Base-by-base conservation (phyloP, 2,797 vertebrate species). In the Hyperoplus lanceolatus region DNA sequence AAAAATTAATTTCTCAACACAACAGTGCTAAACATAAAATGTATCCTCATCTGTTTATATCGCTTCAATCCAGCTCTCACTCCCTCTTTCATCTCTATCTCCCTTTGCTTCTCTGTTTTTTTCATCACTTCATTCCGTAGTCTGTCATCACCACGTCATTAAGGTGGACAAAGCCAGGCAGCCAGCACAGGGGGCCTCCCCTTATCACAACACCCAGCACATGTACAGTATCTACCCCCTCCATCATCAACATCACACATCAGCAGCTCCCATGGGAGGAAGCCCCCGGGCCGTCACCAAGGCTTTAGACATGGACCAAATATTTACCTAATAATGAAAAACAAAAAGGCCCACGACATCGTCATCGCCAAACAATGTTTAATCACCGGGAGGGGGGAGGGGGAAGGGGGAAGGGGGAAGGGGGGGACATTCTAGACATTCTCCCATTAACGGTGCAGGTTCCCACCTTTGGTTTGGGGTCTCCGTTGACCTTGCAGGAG, bases 381-480 rank as follows among this genome's bases (percentile, higher is more conserved):
- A 58, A 43, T 70, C n/a, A 68, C 62, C n/a, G 39, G 38, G 4
- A 57, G 46, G 0, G 60, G 51, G 58, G 54, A 29, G 29, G 29
- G 29, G 29, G 3, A 29, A 29, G 29, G 29, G 21, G 21, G 21
- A 21, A 21, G 21, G 21, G 21, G 21, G 21, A 21, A 21, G 21
- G 21, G 29, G 29, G 29, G 29, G 29, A 29, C 3, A 29, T 29
- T 29, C 29, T 29, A 29, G 29, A 69, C 5, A 55, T 51, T 43
- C 9, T 45, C 13, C 71, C 38, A 18, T 43, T 29, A 11, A 55
- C 58, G 10, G 2, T 13, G 73, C 38, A 16, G 50, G 61, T n/a
- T 73, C 94, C 93, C 85, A 99, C 98, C 97, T 99, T 99, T 81
- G 98, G 97, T 83, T 96, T 97, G 82, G 98, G 98, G 82, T 97